phyloP scores from a whole-genome alignment of 1,140 invertebrate genomes.

The Goniozus legneri region DNA sequence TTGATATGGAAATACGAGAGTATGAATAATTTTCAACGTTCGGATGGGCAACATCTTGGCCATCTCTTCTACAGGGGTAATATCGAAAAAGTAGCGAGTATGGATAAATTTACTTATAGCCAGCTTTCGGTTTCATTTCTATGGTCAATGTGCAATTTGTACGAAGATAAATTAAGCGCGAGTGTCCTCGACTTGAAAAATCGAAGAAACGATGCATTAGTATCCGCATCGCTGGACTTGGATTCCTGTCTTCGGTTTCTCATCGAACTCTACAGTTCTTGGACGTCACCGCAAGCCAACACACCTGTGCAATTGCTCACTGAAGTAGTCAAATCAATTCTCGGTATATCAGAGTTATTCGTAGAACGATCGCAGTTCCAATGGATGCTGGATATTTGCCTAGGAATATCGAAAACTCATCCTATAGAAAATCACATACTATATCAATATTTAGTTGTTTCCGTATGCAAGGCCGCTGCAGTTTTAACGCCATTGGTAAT shows the following conservation, averaged over 20 bases:
- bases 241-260: conserved; percentile 84
- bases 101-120: conserved; percentile 52
- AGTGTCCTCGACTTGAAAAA: conserved; percentile 37
- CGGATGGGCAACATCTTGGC: conserved; percentile 28
- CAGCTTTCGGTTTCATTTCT: conserved; percentile 57
- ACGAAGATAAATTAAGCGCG: conserved; percentile 45
- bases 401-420: conserved; percentile 63
- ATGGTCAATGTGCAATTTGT: conserved; percentile 45
- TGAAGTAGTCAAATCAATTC: conserved; percentile 66
- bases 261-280: conserved; percentile 76
- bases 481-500: conserved; percentile 59
- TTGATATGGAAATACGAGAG: conserved; percentile 45
- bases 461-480: conserved; percentile 66
- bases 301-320: conserved; percentile 62
- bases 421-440: conserved; percentile 69
- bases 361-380: conserved; percentile 66
- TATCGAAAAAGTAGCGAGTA: conserved; percentile 32
- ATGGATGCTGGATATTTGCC: conserved; percentile 69
- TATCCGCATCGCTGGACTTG: conserved; percentile 67
- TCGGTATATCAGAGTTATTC: conserved; percentile 71
- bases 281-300: conserved; percentile 59
- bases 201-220: conserved; percentile 40
- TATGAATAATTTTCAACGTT: conserved; percentile 21
- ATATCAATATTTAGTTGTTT: conserved; percentile 67
- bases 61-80: conserved; percentile 49